phyloP scores from a whole-genome alignment of 2,888 invertebrate species.

The Sarcophaga variegata region DNA sequence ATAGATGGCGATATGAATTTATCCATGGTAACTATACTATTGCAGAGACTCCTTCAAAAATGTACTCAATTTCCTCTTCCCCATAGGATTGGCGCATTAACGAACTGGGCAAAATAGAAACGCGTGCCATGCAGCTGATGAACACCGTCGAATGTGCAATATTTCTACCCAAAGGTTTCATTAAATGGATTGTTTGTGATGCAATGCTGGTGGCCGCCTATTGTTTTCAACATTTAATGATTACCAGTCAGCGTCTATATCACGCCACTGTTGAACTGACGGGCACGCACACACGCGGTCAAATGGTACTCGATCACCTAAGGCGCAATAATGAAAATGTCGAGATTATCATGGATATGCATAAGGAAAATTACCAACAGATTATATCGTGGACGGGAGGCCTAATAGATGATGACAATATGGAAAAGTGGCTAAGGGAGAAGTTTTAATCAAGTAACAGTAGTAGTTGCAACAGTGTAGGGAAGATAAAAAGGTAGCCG shows the following conservation, averaged over 20 bases:
- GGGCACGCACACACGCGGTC: conserved; percentile 83
- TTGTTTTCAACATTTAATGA: conserved; percentile 80
- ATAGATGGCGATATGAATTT: conserved; percentile 75
- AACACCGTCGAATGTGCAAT: conserved; percentile 82
- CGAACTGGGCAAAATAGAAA: conserved; percentile 72
- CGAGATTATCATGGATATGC: conserved; percentile 70
- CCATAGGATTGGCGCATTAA: conserved; percentile 83
- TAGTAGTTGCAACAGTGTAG: background rate
- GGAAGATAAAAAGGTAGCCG: background rate
- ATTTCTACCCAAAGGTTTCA: conserved; percentile 69
- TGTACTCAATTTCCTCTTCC: background rate
- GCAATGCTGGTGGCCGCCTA: conserved; percentile 82
- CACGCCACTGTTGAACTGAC: conserved; percentile 84
- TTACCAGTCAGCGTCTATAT: conserved; percentile 73
- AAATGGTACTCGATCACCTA: conserved; percentile 84
- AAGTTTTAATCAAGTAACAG: background rate
- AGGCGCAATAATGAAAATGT: conserved; percentile 70
- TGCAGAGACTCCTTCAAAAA: background rate
- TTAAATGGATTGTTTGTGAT: conserved; percentile 82
- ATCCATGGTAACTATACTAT: conserved; percentile 70
- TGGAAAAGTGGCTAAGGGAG: conserved; percentile 43
- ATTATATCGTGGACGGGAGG: conserved; percentile 74
- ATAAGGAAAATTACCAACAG: conserved; percentile 68
- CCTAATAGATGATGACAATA: conserved; percentile 47
- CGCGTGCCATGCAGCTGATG: conserved; percentile 81